These are phyloP conservation scores for Lagopus muta DNA, from an alignment of 2,113 vertebrate species.

Conservation along the genomic window DNA sequence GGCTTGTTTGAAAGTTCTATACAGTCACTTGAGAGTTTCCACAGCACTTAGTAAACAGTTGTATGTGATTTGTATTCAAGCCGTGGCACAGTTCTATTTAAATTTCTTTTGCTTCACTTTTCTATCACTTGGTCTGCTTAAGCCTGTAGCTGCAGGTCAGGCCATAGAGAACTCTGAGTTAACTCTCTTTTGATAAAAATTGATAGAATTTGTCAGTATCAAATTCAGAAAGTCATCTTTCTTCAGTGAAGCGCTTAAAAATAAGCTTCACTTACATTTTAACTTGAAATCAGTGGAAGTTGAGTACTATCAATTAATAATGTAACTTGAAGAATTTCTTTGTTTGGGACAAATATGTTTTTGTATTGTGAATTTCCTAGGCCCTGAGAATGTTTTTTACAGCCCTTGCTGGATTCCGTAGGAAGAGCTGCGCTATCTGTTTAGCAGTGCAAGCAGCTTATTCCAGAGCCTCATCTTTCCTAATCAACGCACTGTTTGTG, in stretches of 20 bases:
- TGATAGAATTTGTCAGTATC: not conserved
- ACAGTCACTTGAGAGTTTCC: not conserved
- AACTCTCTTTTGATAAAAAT: not conserved
- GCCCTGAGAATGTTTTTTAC: not conserved
- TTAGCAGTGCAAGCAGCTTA: not conserved
- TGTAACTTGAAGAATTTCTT: not conserved
- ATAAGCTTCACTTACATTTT: not conserved
- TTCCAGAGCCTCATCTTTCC: not conserved
- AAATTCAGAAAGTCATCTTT: not conserved
- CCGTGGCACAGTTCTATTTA: not conserved
- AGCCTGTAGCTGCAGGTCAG: not conserved
- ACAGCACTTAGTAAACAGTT: not conserved
- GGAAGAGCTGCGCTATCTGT: not conserved
- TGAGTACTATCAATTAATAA: not conserved
- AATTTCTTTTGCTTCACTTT: not conserved
- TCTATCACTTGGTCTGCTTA: not conserved
- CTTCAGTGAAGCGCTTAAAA: not conserved
- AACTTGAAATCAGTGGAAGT: not conserved
- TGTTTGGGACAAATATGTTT: not conserved
- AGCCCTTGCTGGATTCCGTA: not conserved
- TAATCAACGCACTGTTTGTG: not conserved
- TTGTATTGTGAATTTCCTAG: not conserved
- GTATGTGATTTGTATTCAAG: not conserved
- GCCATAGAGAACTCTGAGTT: not conserved
- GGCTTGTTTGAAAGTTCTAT: not conserved